Base-by-base conservation (phyloP, 1,140 invertebrate genomes). In the Bombus superbus region DNA sequence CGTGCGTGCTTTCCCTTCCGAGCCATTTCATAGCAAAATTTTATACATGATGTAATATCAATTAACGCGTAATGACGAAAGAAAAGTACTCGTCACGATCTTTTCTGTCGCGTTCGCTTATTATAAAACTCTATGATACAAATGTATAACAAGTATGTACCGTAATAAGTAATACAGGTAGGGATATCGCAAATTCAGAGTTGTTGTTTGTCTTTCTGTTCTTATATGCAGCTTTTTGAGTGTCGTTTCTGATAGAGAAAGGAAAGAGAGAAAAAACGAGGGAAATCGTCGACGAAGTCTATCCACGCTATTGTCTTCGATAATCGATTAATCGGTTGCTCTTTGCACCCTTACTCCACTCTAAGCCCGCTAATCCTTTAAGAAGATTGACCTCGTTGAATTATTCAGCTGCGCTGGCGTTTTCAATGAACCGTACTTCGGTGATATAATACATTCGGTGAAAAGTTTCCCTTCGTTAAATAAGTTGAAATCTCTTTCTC, bases 321-420 rank as follows among this genome's bases (percentile, higher is more conserved):
- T 85, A 85, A 85, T 85, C 83, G 83, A 85, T 85, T 85, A 85
- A 85, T 85, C 83, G 83, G 83, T 85, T 80, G 77, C 76, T 80
- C 68, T 85, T 80, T 80, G 83, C 83, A 80, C 83, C 83, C 83
- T 85, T 72, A 72, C 53, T 71, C 76, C 53, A 62, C 62, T 40
- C 76, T 72, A 62, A 85, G 66, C 68, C 77, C 83, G 76, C 69
- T 80, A 80, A 85, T 85, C 83, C 68, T 72, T 64, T 85, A 85
- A 85, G 83, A 77, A 80, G 83, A 85, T 85, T 85, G 83, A 85
- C 83, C 83, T 38, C 66, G 83, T 85, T 85, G 68, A 80, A 72
- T 78, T 57, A 85, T 85, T 80, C 77, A 72, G 68, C 77, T 69
- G 77, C 38, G 83, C 76, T 47, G 76, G 66, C 76, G 69, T 47